Percentiles rank a stretch among this genome's conserved stretches.
phyloP scores from a whole-genome alignment of 92 coral and sea anemone genomes.

The Scolanthus callimorphus region DNA sequence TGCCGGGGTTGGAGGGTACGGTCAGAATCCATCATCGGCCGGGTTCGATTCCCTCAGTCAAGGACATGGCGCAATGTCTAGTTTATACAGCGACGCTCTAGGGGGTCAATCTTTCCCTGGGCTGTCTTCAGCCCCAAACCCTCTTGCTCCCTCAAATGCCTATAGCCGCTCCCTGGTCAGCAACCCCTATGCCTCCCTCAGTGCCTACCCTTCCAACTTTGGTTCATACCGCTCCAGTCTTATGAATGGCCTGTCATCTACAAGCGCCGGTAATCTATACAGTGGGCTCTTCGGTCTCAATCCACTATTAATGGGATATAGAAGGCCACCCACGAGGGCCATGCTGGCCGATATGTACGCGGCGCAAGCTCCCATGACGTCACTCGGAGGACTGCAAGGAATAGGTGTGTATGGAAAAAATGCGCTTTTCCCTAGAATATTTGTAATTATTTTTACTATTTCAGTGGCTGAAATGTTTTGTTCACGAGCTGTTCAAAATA shows the following conservation, averaged over 20 bases:
- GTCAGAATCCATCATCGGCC: neutral
- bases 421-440: no score
- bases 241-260: neutral
- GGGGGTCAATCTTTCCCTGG: no score
- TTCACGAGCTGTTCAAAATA: no score
- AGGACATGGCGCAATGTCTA: no score
- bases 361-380: constrained; percentile 22
- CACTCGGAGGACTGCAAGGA: constrained; percentile 1
- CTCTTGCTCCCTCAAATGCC: neutral
- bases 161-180: constrained; percentile 1
- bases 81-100: neutral
- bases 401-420: neutral
- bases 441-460: no score
- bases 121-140: neutral
- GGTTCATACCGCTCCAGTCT: neutral
- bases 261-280: neutral
- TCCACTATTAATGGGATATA: constrained; percentile 33
- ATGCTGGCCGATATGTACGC: constrained; percentile 55
- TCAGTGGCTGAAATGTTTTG: no score
- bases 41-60: no score
- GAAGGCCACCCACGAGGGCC: constrained; percentile 33
- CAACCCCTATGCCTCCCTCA: neutral
- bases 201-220: neutral
- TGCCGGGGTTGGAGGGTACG: neutral
- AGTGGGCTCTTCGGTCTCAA: constrained; percentile 4